Base-by-base conservation (phyloP, 2,888 invertebrate species). In the Pseudococcus longispinus region DNA sequence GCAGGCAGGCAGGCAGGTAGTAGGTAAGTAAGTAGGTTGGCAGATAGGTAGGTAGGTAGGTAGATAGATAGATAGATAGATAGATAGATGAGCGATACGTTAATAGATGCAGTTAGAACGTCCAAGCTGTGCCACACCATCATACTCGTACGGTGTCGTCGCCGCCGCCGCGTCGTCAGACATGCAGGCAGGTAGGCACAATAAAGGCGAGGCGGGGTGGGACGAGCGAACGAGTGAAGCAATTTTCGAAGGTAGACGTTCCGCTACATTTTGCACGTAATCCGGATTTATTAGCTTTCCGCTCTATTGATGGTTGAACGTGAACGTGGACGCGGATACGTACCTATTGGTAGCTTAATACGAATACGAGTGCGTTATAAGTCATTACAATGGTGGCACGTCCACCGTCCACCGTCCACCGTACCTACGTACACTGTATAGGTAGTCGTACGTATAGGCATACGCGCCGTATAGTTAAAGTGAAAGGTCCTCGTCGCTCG, bases 201-300 rank as follows among this genome's bases (percentile, higher is more conserved):
- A n/a, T n/a, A n/a, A n/a, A n/a, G n/a, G n/a, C n/a, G n/a, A n/a
- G n/a, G n/a, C n/a, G n/a, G n/a, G n/a, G n/a, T n/a, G n/a, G n/a
- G n/a, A n/a, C n/a, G 44, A 46, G 2, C 44, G 44, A 3, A 46
- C 13, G 13, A 13, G 44, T 46, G 44, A 46, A 46, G 44, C 1
- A 46, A 46, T 46, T 46, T 46, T 46, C 44, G 15, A 55, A 65
- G 80, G 87, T 46, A 46, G 44, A 46, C 44, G 44, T 87, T 83
- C 80, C 87, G 87, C 65, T 87, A 83, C 60, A 83, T 87, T 83
- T 87, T 83, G 60, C 87, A 83, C 87, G 82, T 87, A 83, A 87
- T 83, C 46, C 44, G 60, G 26, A 42, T 42, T 83, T 87, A 87
- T 87, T 87, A 65, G 87, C 83, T 87, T 87, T 87, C 87, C 87